phyloP scores from a whole-genome alignment of 2,797 vertebrate species.

The Lutjanus campechanus region DNA sequence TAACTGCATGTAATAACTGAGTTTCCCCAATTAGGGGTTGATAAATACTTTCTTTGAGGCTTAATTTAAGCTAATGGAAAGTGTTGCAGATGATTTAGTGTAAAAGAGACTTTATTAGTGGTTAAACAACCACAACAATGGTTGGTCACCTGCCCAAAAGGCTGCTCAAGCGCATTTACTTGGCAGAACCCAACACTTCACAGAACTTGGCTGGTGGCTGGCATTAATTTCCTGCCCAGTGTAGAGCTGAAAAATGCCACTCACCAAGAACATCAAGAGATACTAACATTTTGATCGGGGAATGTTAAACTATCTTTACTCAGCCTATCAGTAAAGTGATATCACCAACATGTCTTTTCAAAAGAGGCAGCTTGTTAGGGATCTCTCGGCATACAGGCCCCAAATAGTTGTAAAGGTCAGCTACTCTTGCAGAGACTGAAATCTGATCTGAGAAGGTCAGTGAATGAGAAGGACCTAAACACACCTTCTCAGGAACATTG shows the following conservation, averaged over 20 bases:
- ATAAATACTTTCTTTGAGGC: background rate
- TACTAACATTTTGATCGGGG: background rate
- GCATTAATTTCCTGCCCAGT: background rate
- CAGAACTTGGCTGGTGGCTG: background rate
- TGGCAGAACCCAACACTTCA: slow-evolving; percentile 25
- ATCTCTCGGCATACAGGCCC: slow-evolving; percentile 36
- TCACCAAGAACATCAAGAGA: background rate
- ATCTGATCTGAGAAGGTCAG: slow-evolving; percentile 68
- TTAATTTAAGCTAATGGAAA: background rate
- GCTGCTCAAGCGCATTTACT: slow-evolving; percentile 9
- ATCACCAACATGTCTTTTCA: slow-evolving; percentile 13
- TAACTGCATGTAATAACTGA: background rate
- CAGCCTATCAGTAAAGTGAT: background rate
- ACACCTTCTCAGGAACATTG: slow-evolving; percentile 47
- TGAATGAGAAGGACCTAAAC: slow-evolving; percentile 52
- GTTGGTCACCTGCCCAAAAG: slow-evolving; percentile 19
- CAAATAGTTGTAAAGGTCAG: slow-evolving; percentile 66
- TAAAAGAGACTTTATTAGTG: background rate
- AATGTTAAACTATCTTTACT: background rate
- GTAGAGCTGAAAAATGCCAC: background rate
- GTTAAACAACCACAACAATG: slow-evolving; percentile 16
- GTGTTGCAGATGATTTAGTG: background rate
- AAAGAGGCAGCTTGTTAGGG: slow-evolving; percentile 29
- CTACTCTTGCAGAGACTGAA: slow-evolving; percentile 64
- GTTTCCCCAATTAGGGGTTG: background rate